Base-by-base conservation (phyloP, 2,113 vertebrate genomes). In the Pithys albifrons region DNA sequence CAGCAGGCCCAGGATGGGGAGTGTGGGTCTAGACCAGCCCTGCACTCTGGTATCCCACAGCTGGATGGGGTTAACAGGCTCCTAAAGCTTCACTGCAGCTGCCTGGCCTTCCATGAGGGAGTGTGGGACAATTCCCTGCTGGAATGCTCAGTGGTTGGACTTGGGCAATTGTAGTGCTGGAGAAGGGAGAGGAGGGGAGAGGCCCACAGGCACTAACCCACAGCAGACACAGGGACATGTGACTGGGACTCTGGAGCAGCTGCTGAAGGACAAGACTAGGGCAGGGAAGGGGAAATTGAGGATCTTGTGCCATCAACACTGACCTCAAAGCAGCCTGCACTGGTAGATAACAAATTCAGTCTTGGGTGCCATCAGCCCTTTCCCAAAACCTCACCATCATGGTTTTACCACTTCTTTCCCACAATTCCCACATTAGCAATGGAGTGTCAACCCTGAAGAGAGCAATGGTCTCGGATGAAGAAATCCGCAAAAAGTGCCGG, bases 401-500 rank as follows among this genome's bases (percentile, higher is more conserved):
- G 66, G 66, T 39, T 66, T 73, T 48, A 64, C 85, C 70, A 24
- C 52, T 66, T 85, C 85, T 54, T 91, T 54, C 83, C 93, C 93
- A 33, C 72, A 43, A 58, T 91, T 95, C 93, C 88, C 9, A 0
- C 18, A 5, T 19, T 65, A 91, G 92, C 88, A 76, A 95, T 95
- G 94, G 85, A 73, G 88, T 85, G 85, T 91, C 13, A 41, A 28
- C 76, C 94, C 95, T 66, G 95, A 74, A 95, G 87, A 91, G 72
- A 95, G 86, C 86, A 89, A 93, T 94, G 97, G 92, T 87, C 95
- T 92, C 55, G 1, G 91, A 77, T 94, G 94, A 92, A 93, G 90
- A 82, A 79, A 80, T 91, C 95, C 46, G 35, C 73, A 10, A 73
- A 84, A 93, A 71, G 83, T 94, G 96, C 94, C 92, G 86, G 93